Base-by-base conservation (phyloP, 1,140 invertebrate species). In the Ladona fulva region DNA sequence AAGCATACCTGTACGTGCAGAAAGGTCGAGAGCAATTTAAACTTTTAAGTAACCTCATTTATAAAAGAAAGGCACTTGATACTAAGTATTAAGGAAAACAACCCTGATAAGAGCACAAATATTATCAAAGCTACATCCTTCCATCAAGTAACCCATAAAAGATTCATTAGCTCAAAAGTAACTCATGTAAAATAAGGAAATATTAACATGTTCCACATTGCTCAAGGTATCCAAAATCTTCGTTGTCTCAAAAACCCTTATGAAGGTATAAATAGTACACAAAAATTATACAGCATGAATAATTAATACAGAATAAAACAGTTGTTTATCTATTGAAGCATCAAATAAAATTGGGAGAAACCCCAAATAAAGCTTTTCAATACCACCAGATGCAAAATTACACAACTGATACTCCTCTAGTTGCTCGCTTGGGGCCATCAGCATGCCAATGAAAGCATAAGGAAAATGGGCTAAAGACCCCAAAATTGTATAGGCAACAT, bases 371-470 rank as follows among this genome's bases (percentile, higher is more conserved):
- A 66, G 52, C 52, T 66, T 22, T 66, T 66, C 14, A 22, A 66
- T 19, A 66, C 29, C 29, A 37, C 29, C 29, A 66, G 52, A 66
- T 19, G 29, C 29, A 66, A 66, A 66, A 22, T 66, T 66, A 66
- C 52, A 66, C 52, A 66, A 66, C 16, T 66, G 29, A 66, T 66
- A 66, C n/a, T 66, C 52, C 52, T 66, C 52, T 19, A 19, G 52
- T 66, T 66, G 52, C 52, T 66, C 3, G 52, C 52, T 22, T 22
- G n/a, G 52, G 52, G 52, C 14, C 52, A 66, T 66, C 52, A 66
- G 52, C 52, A 66, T 66, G 52, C 52, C 52, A 66, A 66, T 37
- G n/a, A 66, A 66, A 66, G 52, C 52, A 66, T n/a, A n/a, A n/a
- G 52, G 52, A 66, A 66, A 12, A 19, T 66, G 52, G 52, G 52